Conservation (phyloP, 2,888 invertebrate genomes). For the Lomographa bimaculata region DNA sequence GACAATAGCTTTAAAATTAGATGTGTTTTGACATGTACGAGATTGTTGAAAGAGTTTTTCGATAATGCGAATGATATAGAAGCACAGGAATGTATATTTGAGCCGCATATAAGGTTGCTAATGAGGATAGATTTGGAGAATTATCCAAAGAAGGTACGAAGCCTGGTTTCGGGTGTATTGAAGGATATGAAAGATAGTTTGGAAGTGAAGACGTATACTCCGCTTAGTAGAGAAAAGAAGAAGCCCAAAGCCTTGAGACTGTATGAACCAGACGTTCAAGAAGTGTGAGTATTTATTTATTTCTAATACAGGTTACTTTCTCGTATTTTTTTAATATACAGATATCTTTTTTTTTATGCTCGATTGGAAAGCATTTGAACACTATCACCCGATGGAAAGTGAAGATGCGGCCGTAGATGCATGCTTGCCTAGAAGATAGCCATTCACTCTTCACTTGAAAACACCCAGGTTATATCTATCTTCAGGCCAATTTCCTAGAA, state of each 20-base stretch:
- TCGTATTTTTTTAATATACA: not conserved
- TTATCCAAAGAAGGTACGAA: constrained; percentile 84
- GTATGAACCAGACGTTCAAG: constrained; percentile 94
- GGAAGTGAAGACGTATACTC: constrained; percentile 81
- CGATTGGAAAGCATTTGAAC: too few species aligned
- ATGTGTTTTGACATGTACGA: constrained; percentile 78
- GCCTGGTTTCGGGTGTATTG: constrained; percentile 64
- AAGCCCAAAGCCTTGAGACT: constrained; percentile 92
- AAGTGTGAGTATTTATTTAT: constrained; percentile 92
- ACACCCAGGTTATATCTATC: too few species aligned
- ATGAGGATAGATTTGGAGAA: constrained; percentile 81
- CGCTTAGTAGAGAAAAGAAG: constrained; percentile 84
- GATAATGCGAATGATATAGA: constrained; percentile 72
- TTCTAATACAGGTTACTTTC: too few species aligned
- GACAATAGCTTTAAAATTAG: constrained; percentile 87
- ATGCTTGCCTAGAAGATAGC: too few species aligned
- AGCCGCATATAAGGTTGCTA: constrained; percentile 81
- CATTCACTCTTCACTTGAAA: too few species aligned
- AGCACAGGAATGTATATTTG: constrained; percentile 74
- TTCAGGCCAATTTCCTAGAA: too few species aligned
- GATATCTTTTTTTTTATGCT: too few species aligned
- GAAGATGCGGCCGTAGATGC: too few species aligned
- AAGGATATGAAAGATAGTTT: constrained; percentile 76
- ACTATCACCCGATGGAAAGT: too few species aligned
- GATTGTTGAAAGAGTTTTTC: constrained; percentile 84